Evolutionary conservation across 2,797 vertebrate species (phyloP), one percentile per base, ranked within the genome.

Genomic region (Syncerus caffer): DNA sequence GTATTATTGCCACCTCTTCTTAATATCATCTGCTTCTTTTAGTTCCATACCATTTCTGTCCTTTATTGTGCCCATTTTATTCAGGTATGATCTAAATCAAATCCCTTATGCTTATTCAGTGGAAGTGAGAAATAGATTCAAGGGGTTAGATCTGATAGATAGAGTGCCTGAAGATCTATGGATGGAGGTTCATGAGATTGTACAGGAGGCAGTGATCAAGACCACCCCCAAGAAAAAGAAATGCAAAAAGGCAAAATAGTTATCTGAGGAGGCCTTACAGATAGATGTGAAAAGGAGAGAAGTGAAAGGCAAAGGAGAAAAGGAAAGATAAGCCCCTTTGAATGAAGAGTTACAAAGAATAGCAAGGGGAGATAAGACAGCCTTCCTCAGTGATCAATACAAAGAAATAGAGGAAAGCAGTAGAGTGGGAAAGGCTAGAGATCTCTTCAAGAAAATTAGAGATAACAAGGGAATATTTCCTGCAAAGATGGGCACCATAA

Each of bases 171-270:
- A n/a, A n/a, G 62, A n/a, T 19, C 31, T 64, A 64, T n/a, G 31
- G 16, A 19, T n/a, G 62, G 62, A 64, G 0, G 62, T 64, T 64
- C 2, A 0, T n/a, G 31, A n/a, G 31, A n/a, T n/a, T 64, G 31
- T 10, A n/a, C 31, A 64, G 31, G 7, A 17, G 16, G 31, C 62
- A n/a, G 31, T 64, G 31, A n/a, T 64, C 31, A 64, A 64, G 31
- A n/a, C 4, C 62, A 64, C 2, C 31, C 15, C 16, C 31, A n/a
- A 34, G 62, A 64, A 64, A 64, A 64, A 64, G n/a, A 64, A 64
- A 34, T 34, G 62, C 4, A 19, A 34, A 64, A 34, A 64, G 31
- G 8, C 31, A 64, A 62, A 64, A 9, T 34, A 64, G 62, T 64
- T 64, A 16, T n/a, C 31, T 64, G 31, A 64, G 16, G 7, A 64